Percentiles rank a stretch among this genome's conserved stretches.
phyloP scores from a whole-genome alignment of 2,888 invertebrate genomes.

The Lepidochitona cinerea region DNA sequence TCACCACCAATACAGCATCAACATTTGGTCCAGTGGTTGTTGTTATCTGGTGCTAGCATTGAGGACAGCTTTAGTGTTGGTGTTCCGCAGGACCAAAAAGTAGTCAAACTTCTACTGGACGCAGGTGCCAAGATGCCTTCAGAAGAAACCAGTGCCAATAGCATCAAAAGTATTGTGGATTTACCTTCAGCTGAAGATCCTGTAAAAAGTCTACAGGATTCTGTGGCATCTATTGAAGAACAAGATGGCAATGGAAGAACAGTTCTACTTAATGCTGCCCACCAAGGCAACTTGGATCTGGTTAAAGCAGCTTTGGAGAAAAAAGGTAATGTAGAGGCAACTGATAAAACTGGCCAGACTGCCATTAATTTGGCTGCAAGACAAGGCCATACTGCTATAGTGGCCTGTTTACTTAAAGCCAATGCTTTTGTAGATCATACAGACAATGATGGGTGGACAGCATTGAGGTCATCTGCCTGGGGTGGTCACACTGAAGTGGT shows the following conservation, averaged over 20 bases:
- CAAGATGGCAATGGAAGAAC: constrained; percentile 78
- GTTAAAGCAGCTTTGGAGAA: constrained; percentile 86
- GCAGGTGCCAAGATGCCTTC: constrained; percentile 93
- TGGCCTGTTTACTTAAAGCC: constrained; percentile 63
- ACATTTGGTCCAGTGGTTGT: constrained; percentile 83
- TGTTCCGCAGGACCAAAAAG: constrained; percentile 64
- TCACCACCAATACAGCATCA: constrained; percentile 69
- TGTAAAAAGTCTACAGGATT: constrained; percentile 51
- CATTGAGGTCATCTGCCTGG: constrained; percentile 89
- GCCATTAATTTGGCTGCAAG: constrained; percentile 82
- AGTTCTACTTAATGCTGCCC: constrained; percentile 82
- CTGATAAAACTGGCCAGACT: constrained; percentile 85
- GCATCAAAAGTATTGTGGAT: constrained; percentile 21
- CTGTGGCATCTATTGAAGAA: constrained; percentile 71
- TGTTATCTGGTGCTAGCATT: constrained; percentile 70
- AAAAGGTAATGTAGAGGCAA: constrained; percentile 76
- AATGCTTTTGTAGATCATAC: constrained; percentile 70
- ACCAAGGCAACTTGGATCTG: constrained; percentile 93
- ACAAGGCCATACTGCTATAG: constrained; percentile 71
- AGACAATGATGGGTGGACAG: constrained; percentile 72
- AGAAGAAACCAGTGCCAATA: constrained; percentile 81
- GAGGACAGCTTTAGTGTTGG: constrained; percentile 60
- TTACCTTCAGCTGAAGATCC: constrained; percentile 23
- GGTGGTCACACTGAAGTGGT: constrained; percentile 82
- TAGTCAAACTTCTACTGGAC: constrained; percentile 83